These are phyloP conservation scores for Mugil cephalus DNA, from an alignment of 2,113 vertebrate species.

Conservation along the genomic window DNA sequence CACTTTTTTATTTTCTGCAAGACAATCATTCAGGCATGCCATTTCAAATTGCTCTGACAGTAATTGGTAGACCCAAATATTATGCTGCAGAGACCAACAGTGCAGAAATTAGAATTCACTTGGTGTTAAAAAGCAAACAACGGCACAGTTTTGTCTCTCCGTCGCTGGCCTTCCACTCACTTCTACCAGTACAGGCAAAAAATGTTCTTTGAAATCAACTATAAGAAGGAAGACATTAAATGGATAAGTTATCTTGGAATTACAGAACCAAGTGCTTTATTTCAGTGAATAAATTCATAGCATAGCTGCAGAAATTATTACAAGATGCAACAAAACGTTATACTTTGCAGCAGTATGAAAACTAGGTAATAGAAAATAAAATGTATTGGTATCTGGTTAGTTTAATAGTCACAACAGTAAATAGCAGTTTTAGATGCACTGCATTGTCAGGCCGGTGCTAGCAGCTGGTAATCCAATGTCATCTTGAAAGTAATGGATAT, in stretches of 20 bases:
- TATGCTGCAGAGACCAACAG: constrained; percentile 33
- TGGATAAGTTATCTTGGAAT: constrained; percentile 21
- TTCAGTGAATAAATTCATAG: constrained; percentile 24
- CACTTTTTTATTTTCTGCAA: constrained; percentile 31
- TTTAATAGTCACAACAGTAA: constrained; percentile 12
- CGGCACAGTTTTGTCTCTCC: background rate
- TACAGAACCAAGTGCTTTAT: constrained; percentile 27
- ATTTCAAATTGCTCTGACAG: constrained; percentile 65
- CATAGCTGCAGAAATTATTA: background rate
- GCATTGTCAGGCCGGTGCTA: constrained; percentile 13
- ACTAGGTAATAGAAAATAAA: background rate
- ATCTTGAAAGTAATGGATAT: constrained; percentile 37
- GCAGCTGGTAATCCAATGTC: constrained; percentile 41
- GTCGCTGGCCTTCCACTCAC: background rate
- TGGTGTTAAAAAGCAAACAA: constrained; percentile 45
- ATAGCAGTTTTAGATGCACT: constrained; percentile 6
- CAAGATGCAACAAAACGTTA: no score
- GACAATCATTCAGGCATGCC: constrained; percentile 48
- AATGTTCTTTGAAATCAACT: constrained; percentile 35
- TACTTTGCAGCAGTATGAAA: background rate
- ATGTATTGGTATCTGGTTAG: background rate
- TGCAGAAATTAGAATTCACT: constrained; percentile 55
- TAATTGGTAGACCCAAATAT: constrained; percentile 58
- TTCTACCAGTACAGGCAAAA: constrained; percentile 2
- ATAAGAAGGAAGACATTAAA: constrained; percentile 29